Base-by-base conservation (phyloP, 2,888 invertebrate genomes). In the Drosophila peninsularis region DNA sequence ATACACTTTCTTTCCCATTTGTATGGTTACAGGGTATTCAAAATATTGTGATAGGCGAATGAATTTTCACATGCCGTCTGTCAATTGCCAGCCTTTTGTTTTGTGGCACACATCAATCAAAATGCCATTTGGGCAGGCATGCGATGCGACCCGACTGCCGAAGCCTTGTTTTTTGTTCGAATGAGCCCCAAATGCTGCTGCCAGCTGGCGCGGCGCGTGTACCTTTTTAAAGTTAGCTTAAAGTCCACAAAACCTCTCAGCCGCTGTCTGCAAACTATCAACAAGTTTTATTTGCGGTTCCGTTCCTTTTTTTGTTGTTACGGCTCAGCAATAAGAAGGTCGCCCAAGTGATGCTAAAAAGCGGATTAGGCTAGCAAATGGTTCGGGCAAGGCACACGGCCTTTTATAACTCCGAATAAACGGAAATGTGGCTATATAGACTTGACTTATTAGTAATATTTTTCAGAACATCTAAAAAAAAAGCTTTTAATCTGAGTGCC, bases 51-150 rank as follows among this genome's bases (percentile, higher is more conserved):
- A 54, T 68, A 52, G 64, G 50, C 27, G 54, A 62, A 58, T 19
- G 42, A 62, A 71, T 62, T 56, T 44, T 45, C 58, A 62, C 55
- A 57, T 66, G 47, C 27, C 60, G 52, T 34, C 56, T 73, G 62
- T 62, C 77, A 73, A 80, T 82, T 77, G 74, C 24, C 60, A 52
- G 36, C 41, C 64, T 52, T 62, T 69, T 57, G 47, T 50, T 62
- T 66, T 68, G 82, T 83, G 89, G 37, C 71, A 71, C 62, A 87
- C 79, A 76, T 84, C 83, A 89, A 84, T 89, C 83, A 89, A 81
- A 89, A 69, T 71, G 69, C 62, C 84, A 88, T 87, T 89, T 87
- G 53, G 55, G 45, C 45, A 24, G 62, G 58, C 82, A 81, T 79
- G 79, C 80, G 62, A 82, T 41, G 66, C 44, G 39, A 36, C 60